Conservation (phyloP, 2,888 invertebrate species). For the Xiphydria camelus region DNA sequence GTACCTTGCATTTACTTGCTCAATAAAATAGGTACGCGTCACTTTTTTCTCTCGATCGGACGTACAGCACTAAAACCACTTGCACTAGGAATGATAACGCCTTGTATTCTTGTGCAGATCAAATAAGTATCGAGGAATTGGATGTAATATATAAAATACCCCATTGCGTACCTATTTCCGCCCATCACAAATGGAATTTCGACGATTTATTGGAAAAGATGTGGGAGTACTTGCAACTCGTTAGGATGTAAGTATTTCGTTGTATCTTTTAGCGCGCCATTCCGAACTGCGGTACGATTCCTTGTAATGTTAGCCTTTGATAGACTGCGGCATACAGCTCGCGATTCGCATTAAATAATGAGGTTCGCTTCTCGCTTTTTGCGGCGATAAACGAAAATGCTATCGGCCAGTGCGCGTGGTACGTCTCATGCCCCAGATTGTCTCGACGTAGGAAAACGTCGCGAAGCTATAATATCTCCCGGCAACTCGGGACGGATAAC, state of each 20-base stretch:
- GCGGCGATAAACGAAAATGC: too few species aligned
- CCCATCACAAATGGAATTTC: conserved; percentile 99
- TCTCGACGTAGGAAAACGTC: too few species aligned
- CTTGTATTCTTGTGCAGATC: conserved; percentile 65
- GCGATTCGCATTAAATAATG: too few species aligned
- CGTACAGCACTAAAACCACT: too few species aligned
- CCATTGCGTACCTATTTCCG: conserved; percentile 99
- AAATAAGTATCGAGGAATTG: conserved; percentile 92
- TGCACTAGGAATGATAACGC: conserved; percentile 6
- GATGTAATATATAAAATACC: conserved; percentile 99
- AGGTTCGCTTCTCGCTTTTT: too few species aligned
- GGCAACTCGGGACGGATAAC: too few species aligned
- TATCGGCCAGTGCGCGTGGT: too few species aligned
- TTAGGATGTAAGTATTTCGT: conserved; percentile 89
- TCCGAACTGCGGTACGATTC: too few species aligned
- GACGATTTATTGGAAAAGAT: conserved; percentile 96
- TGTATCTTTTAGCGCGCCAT: too few species aligned
- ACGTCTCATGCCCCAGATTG: too few species aligned
- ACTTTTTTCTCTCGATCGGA: conserved; percentile 26
- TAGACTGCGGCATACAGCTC: too few species aligned
- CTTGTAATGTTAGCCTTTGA: too few species aligned
- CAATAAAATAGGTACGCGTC: conserved; percentile 87
- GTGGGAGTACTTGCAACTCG: conserved; percentile 96
- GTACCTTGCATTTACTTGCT: conserved; percentile 98
- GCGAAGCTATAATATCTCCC: neutral